These are phyloP conservation scores for Neosalanx taihuensis DNA, from an alignment of 2,797 vertebrate genomes.

Conservation along the genomic window DNA sequence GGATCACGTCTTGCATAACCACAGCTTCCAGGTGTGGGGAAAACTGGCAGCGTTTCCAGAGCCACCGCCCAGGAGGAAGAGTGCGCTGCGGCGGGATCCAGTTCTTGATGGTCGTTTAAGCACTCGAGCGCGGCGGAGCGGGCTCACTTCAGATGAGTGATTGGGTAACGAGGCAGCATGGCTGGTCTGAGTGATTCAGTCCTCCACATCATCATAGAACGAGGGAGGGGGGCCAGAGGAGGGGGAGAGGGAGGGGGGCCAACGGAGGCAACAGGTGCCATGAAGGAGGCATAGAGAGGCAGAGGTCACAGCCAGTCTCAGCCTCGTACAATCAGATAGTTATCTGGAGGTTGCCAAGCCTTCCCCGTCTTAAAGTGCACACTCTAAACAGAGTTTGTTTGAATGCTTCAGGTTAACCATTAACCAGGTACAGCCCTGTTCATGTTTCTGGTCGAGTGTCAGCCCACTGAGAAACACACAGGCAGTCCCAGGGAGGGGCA, in stretches of 20 bases:
- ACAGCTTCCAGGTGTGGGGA: not conserved
- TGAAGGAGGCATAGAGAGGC: too few relatives aligned
- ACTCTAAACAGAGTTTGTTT: conserved; percentile 36
- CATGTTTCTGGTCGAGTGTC: conserved; percentile 56
- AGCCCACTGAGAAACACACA: conserved; percentile 16
- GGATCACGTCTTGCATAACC: not conserved
- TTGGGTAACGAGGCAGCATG: not conserved
- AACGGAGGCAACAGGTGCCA: too few relatives aligned
- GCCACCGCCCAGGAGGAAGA: conserved; percentile 1
- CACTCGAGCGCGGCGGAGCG: not conserved
- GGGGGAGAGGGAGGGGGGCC: too few relatives aligned
- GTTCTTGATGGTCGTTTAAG: conserved; percentile 12
- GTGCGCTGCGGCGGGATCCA: not conserved
- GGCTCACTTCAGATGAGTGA: conserved; percentile 4
- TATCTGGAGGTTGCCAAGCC: not conserved
- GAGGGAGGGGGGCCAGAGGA: too few relatives aligned
- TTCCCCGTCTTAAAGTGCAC: conserved; percentile 7
- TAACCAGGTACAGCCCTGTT: conserved; percentile 63
- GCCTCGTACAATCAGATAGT: too few relatives aligned
- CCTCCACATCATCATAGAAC: not conserved
- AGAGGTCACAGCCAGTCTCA: too few relatives aligned
- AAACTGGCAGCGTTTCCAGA: not conserved
- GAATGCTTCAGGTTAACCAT: conserved; percentile 61
- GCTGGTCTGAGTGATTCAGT: conserved; percentile 2
- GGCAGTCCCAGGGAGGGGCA: conserved; percentile 16